Evolutionary conservation across 2,888 invertebrate species (phyloP), one percentile per base, ranked within the genome.

Genomic region (Caenorhabditis macrosperma): DNA sequence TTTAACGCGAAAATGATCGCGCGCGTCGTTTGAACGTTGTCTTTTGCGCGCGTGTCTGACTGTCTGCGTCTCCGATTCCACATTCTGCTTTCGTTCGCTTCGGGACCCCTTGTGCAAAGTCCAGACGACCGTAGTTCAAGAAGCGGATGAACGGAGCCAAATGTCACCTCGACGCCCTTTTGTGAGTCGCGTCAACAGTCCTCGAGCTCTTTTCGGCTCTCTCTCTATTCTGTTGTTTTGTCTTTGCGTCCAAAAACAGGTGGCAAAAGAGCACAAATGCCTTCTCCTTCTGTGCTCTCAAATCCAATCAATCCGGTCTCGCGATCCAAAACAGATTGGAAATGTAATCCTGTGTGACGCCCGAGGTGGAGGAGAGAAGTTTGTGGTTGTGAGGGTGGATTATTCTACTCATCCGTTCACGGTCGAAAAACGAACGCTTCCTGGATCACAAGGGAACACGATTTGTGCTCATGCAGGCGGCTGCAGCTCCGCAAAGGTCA

Each of bases 321-420:
- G 46, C 33, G 33, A n/a, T 50, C 63, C 24, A 68, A 68, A 68
- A 68, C 68, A 68, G 68, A 68, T 68, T 69, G 33, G n/a, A 17
- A 28, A 26, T 12, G 20, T 55, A 52, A 52, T 52, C 52, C 35
- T 20, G 10, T 33, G 69, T 69, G 69, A 69, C 69, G 60, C n/a
- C 48, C n/a, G 24, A 38, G n/a, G n/a, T n/a, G n/a, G n/a, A n/a
- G n/a, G n/a, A 17, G 17, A 12, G 52, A 61, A 33, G 48, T 48
- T 44, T 54, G 54, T 46, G 20, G n/a, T n/a, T 41, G 60, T 60
- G 60, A 54, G 69, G 69, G 60, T 61, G 60, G 69, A 69, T 69
- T 68, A 68, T 60, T 57, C 60, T 68, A 68, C 59, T 68, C 68
- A 68, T 60, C 48, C 46, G 10, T 38, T 57, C 17, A 17, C 17